phyloP scores from a whole-genome alignment of 2,113 vertebrate genomes.

The Cyanoramphus novaezelandiae region DNA sequence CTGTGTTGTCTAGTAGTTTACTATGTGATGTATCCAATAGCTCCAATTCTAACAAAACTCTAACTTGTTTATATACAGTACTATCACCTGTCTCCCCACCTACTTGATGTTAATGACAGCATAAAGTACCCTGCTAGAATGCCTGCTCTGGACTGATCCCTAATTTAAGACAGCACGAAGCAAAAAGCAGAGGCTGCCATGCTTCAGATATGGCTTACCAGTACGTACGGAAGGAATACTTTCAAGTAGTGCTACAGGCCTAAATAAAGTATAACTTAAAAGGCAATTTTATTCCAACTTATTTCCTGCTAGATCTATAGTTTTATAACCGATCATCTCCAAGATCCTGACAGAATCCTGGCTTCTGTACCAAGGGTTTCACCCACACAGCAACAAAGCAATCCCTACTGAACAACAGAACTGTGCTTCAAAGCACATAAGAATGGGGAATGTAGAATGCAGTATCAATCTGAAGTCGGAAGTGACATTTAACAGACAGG shows the following conservation, averaged over 20 bases:
- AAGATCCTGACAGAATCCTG: neutral
- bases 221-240: neutral
- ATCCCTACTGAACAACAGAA: neutral
- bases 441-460: accelerated
- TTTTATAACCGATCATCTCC: neutral
- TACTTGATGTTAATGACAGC: neutral
- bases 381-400: neutral
- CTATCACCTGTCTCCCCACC: neutral
- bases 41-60: neutral
- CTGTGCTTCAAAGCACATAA: neutral
- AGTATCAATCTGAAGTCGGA: neutral
- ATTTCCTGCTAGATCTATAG: neutral
- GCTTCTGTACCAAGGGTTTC: neutral
- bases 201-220: neutral
- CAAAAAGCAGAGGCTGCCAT: neutral
- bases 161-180: neutral
- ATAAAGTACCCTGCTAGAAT: neutral
- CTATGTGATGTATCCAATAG: neutral
- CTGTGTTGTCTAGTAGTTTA: neutral
- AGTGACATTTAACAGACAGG: neutral
- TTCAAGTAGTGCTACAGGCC: neutral
- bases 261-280: neutral
- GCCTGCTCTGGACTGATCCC: neutral
- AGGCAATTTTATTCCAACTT: neutral
- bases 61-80: neutral